These are phyloP conservation scores for Hirtodrosophila duncani DNA, from an alignment of 2,888 invertebrate genomes.

Conservation along the genomic window DNA sequence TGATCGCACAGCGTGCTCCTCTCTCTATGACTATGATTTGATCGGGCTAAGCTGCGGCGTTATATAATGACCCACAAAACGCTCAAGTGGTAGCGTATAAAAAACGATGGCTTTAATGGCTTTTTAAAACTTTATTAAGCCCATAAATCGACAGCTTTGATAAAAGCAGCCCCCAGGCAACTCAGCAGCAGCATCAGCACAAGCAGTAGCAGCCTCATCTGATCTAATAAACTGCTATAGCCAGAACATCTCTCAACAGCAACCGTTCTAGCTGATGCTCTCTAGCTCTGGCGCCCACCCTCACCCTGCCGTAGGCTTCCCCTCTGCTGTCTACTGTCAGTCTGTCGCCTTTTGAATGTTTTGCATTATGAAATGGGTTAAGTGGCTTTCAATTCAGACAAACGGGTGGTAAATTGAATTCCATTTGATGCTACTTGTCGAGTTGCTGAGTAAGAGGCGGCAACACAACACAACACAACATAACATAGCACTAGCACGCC, in stretches of 20 bases:
- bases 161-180: constrained; percentile 9
- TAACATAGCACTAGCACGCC: not conserved
- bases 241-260: not conserved
- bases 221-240: constrained; percentile 14
- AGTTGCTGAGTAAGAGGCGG: constrained; percentile 5
- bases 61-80: constrained; percentile 60
- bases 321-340: not conserved
- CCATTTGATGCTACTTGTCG: constrained; percentile 25
- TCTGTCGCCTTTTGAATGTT: constrained; percentile 47
- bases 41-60: not conserved
- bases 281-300: constrained; percentile 19
- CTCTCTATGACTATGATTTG: not conserved
- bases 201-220: constrained; percentile 1
- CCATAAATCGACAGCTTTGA: constrained; percentile 20
- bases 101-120: constrained; percentile 59
- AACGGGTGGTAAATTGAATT: constrained; percentile 18
- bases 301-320: constrained; percentile 3
- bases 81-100: constrained; percentile 12
- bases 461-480: no score
- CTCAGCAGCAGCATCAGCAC: not conserved
- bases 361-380: constrained; percentile 69
- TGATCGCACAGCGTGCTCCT: constrained; percentile 24
- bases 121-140: constrained; percentile 59
- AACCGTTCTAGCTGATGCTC: not conserved
- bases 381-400: constrained; percentile 62